Evolutionary conservation across 2,888 invertebrate species (phyloP), one percentile per base, ranked within the genome.

Genomic region (Drosophila prolongata): DNA sequence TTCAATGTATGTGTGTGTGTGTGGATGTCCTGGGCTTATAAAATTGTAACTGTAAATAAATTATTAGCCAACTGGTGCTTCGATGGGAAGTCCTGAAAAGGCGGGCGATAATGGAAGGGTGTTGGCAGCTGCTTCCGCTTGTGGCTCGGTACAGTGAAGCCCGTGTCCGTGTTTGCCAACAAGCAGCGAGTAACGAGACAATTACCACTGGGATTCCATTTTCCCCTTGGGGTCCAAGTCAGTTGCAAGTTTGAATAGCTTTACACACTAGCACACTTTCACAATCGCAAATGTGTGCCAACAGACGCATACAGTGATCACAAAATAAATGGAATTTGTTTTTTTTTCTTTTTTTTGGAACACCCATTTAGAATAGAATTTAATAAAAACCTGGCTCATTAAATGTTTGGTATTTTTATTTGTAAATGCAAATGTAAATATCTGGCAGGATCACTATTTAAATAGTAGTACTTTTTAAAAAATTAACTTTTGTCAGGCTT

Each of bases 101-200:
- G 11, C 47, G 11, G 56, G 54, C 19, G 62, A 59, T 70, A 62
- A 34, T 24, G 13, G 47, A 10, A 40, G 19, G 64, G 74, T 52
- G 74, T 66, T 69, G 65, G 71, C 75, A 68, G 76, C 65, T 69
- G 72, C 60, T 71, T 75, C 58, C 76, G 80, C 69, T 61, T 57
- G 37, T 34, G 57, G 14, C 14, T 46, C n/a, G 34, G 71, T 43
- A 55, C 50, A 60, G 72, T 78, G 65, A 38, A 62, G 54, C 66
- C 59, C 71, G 14, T 24, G 19, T 61, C 11, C n/a, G 14, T 44
- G 86, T 89, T 89, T 89, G 80, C 77, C 71, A 78, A 77, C 87
- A 88, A 77, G 84, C 70, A 84, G 74, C 72, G 80, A 80, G 78
- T 87, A 87, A 87, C 88, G 88, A 86, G 89, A 89, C 89, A 89